Percentiles rank a stretch among this genome's conserved stretches.
Evolutionary conservation across 1,140 invertebrate species (phyloP).

Genomic region (Drosophila serrata): DNA sequence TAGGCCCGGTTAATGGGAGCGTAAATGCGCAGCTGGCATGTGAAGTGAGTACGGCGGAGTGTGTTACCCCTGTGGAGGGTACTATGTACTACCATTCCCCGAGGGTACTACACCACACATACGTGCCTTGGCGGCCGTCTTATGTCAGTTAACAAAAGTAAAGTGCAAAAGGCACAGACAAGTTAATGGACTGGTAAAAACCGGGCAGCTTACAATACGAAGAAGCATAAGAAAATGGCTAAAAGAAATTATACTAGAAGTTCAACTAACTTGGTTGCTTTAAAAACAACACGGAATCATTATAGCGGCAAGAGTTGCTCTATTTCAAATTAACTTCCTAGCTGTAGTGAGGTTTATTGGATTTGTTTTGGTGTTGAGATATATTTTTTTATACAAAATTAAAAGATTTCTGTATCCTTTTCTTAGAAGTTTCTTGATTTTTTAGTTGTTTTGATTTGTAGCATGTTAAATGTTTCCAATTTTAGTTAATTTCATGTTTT

Average conservation of each 20-base stretch:
- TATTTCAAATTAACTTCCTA: constrained; percentile 9
- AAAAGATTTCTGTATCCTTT: neutral
- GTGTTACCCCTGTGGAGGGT: constrained; percentile 45
- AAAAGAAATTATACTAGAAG: constrained; percentile 42
- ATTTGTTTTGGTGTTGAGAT: neutral
- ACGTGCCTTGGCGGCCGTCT: constrained; percentile 42
- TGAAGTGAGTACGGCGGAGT: constrained; percentile 60
- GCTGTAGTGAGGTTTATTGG: neutral
- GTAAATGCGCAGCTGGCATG: constrained; percentile 81
- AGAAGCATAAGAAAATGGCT: constrained; percentile 31
- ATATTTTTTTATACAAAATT: neutral
- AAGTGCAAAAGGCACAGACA: constrained; percentile 80
- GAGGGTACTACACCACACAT: constrained; percentile 5
- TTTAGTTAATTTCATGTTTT: neutral
- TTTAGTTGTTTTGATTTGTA: neutral
- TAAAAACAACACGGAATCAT: constrained; percentile 27
- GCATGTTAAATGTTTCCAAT: neutral
- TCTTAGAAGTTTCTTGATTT: no score
- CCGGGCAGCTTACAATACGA: constrained; percentile 32
- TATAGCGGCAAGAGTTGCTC: constrained; percentile 21
- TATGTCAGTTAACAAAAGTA: constrained; percentile 69
- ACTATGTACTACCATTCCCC: constrained; percentile 19
- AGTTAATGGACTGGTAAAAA: constrained; percentile 78
- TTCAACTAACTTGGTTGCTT: constrained; percentile 50
- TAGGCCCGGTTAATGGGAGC: constrained; percentile 77